Conservation (phyloP, 2,797 vertebrate genomes). For the Pagetopsis macropterus region DNA sequence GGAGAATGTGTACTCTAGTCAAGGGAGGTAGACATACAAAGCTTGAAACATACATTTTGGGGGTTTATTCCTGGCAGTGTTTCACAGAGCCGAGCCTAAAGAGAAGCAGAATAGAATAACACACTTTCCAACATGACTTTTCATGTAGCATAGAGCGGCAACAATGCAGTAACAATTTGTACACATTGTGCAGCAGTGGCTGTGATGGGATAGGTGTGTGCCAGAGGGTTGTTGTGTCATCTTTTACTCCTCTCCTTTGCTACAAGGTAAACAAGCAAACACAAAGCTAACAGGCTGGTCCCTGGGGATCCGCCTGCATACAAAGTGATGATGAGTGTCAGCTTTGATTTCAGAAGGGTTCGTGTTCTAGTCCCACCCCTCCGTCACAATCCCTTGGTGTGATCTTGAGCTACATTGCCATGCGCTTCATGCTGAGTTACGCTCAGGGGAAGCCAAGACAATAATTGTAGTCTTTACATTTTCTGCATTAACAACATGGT, state of each 20-base stretch:
- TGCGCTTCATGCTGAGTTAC: slow-evolving; percentile 37
- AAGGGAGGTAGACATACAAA: slow-evolving; percentile 39
- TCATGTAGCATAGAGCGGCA: slow-evolving; percentile 21
- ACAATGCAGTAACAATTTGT: slow-evolving; percentile 40
- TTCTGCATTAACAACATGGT: slow-evolving; percentile 58
- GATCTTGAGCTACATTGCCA: slow-evolving; percentile 63
- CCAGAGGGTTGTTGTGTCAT: slow-evolving; percentile 33
- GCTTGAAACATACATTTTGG: slow-evolving; percentile 43
- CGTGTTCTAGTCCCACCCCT: slow-evolving; percentile 66
- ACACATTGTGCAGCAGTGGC: slow-evolving; percentile 14
- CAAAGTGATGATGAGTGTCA: slow-evolving; percentile 78
- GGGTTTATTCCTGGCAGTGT: slow-evolving; percentile 1
- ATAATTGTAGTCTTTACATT: slow-evolving; percentile 64
- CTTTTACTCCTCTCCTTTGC: slow-evolving; percentile 51
- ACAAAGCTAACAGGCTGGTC: slow-evolving; percentile 70
- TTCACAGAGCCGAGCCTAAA: slow-evolving; percentile 10
- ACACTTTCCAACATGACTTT: slow-evolving; percentile 30
- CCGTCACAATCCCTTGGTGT: slow-evolving; percentile 57
- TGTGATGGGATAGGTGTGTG: slow-evolving; percentile 44
- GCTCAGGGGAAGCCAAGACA: slow-evolving; percentile 53
- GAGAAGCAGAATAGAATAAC: slow-evolving; percentile 39
- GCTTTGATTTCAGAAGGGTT: slow-evolving; percentile 75
- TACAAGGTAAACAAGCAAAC: slow-evolving; percentile 72
- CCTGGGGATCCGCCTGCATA: slow-evolving; percentile 70
- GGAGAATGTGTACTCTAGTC: slow-evolving; percentile 42